Evolutionary conservation across 2,113 vertebrate species (phyloP).

Genomic region (Ptychochromis oligacanthus): DNA sequence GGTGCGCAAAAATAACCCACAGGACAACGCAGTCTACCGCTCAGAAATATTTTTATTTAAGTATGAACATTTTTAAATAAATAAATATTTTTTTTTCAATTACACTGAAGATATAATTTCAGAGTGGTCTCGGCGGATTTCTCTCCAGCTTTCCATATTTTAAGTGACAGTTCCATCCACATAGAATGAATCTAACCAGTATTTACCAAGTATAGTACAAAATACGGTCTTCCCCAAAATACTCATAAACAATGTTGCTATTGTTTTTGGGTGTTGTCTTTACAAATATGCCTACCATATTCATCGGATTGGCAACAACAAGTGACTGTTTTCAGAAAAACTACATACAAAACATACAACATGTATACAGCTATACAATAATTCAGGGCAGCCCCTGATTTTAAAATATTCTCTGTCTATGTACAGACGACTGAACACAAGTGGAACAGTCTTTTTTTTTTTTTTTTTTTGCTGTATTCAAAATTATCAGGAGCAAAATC

Average conservation of each 20-base stretch:
- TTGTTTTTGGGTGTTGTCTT: slow-evolving; percentile 46
- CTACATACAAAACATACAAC: slow-evolving; percentile 81
- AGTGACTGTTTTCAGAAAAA: slow-evolving; percentile 77
- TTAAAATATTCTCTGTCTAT: slow-evolving; percentile 80
- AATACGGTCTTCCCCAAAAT: slow-evolving; percentile 66
- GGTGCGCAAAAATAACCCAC: slow-evolving; percentile 55
- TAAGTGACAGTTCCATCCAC: slow-evolving; percentile 63
- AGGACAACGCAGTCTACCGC: slow-evolving; percentile 47
- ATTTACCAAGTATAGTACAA: slow-evolving; percentile 65
- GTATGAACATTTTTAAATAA: slow-evolving; percentile 92
- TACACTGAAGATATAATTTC: slow-evolving; percentile 83
- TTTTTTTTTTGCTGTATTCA: slow-evolving; percentile 76
- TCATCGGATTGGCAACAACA: slow-evolving; percentile 70
- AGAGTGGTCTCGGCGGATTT: slow-evolving; percentile 58
- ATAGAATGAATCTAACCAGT: slow-evolving; percentile 66
- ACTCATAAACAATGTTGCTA: slow-evolving; percentile 63
- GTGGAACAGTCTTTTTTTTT: slow-evolving; percentile 65
- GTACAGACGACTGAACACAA: slow-evolving; percentile 71
- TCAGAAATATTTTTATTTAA: slow-evolving; percentile 85
- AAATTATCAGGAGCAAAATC: slow-evolving; percentile 58
- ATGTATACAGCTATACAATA: slow-evolving; percentile 82
- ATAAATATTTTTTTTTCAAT: slow-evolving; percentile 95
- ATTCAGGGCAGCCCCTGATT: slow-evolving; percentile 70
- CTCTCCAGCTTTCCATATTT: slow-evolving; percentile 39
- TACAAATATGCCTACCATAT: slow-evolving; percentile 67